Conservation (phyloP, 2,888 invertebrate genomes). For the Lydus trimaculatus region DNA sequence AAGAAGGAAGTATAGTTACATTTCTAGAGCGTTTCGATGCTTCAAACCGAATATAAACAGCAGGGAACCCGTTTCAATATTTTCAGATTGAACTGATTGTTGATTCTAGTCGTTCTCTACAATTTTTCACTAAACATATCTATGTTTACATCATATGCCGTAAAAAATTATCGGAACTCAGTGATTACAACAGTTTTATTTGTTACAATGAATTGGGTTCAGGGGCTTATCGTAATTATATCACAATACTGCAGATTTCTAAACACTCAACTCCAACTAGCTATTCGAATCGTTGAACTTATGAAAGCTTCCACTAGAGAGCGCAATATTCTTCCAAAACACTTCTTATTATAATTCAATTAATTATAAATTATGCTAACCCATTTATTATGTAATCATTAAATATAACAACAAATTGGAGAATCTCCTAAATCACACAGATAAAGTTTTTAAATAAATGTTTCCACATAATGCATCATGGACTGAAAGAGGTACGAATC, state of each 20-base stretch:
- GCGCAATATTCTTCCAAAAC: neutral
- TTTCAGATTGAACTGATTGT: constrained; percentile 45
- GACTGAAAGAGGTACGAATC: too few relatives aligned
- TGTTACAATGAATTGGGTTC: too few relatives aligned
- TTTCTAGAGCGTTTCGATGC: constrained; percentile 41
- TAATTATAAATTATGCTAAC: neutral
- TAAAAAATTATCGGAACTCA: too few relatives aligned
- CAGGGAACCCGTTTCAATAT: constrained; percentile 48
- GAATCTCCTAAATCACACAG: constrained; percentile 7
- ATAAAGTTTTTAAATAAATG: constrained; percentile 24
- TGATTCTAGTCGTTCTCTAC: constrained; percentile 49
- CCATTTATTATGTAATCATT: too few relatives aligned
- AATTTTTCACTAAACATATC: constrained; percentile 39
- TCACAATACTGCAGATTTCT: neutral
- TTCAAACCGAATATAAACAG: constrained; percentile 47
- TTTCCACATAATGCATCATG: constrained; percentile 19
- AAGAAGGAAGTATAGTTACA: neutral
- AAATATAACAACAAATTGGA: too few relatives aligned
- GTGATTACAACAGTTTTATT: too few relatives aligned
- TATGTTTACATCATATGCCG: neutral
- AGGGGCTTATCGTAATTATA: too few relatives aligned
- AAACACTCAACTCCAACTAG: neutral
- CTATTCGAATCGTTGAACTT: neutral
- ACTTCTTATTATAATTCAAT: neutral
- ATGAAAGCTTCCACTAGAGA: neutral